Evolutionary conservation across 1,140 invertebrate genomes (phyloP).

Genomic region (Drosophila fuyamai): DNA sequence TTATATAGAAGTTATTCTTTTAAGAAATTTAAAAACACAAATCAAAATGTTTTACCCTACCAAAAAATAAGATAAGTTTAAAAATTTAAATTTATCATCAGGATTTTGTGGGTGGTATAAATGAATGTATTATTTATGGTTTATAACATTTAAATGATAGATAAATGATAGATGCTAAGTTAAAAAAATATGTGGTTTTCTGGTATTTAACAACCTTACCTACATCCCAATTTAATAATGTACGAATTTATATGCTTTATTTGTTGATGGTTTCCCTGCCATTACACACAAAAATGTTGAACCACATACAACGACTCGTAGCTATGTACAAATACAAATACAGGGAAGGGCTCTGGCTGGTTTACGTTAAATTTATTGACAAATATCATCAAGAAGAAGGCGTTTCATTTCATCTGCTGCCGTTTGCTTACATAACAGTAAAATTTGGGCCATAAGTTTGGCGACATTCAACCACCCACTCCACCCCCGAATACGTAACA

Average conservation of each 20-base stretch:
- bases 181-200: not conserved
- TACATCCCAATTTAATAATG: slow-evolving; percentile 7
- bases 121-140: no score
- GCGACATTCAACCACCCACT: slow-evolving; percentile 26
- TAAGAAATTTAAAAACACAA: no score
- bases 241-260: slow-evolving; percentile 28
- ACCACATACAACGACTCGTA: slow-evolving; percentile 16
- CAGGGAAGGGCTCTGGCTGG: slow-evolving; percentile 47
- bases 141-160: no score
- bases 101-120: no score
- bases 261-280: slow-evolving; percentile 31
- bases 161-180: no score
- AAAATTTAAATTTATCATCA: no score
- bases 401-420: slow-evolving; percentile 74
- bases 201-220: no score
- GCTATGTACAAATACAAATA: slow-evolving; percentile 9
- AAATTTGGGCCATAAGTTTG: slow-evolving; percentile 75
- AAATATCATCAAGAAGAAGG: slow-evolving; percentile 76
- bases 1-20: no score
- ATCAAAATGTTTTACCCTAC: no score
- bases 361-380: slow-evolving; percentile 78
- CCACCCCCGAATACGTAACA: slow-evolving; percentile 1
- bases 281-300: slow-evolving; percentile 37
- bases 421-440: slow-evolving; percentile 76
- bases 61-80: no score